phyloP scores from a whole-genome alignment of 2,113 vertebrate species.

The Gymnocephalus cernua region DNA sequence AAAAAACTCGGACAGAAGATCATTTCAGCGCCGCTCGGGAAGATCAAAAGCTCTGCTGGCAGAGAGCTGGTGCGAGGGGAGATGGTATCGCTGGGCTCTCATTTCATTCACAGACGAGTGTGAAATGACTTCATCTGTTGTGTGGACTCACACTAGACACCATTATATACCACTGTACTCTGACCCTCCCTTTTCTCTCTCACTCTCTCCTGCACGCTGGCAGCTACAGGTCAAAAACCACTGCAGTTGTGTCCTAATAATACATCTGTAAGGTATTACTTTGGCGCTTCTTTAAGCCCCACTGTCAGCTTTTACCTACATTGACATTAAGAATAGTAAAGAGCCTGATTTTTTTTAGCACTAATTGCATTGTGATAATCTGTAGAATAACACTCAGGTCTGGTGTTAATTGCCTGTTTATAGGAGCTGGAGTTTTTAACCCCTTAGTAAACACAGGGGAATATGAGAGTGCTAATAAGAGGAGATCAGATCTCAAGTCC shows the following conservation, averaged over 20 bases:
- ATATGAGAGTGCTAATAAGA: constrained; percentile 37
- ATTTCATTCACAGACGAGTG: constrained; percentile 81
- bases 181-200: constrained; percentile 60
- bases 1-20: constrained; percentile 78
- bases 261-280: constrained; percentile 55
- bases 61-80: constrained; percentile 64
- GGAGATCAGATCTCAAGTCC: constrained; percentile 54
- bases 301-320: constrained; percentile 46
- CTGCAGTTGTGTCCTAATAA: constrained; percentile 58
- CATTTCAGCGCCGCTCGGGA: constrained; percentile 72
- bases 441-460: constrained; percentile 21
- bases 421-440: constrained; percentile 1
- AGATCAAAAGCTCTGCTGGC: constrained; percentile 81
- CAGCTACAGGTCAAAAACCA: constrained; percentile 61
- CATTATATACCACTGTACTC: constrained; percentile 71
- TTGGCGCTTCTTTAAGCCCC: constrained; percentile 51
- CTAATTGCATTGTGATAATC: constrained; percentile 43
- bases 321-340: constrained; percentile 35
- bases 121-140: constrained; percentile 83
- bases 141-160: constrained; percentile 75
- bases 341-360: constrained; percentile 14
- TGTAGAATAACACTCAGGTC: constrained; percentile 19
- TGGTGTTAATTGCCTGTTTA: constrained; percentile 44
- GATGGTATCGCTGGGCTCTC: constrained; percentile 76
- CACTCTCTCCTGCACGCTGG: constrained; percentile 37